Evolutionary conservation across 2,797 vertebrate genomes (phyloP), one percentile per base, ranked within the genome.

Genomic region (Enteromius paludinosus): DNA sequence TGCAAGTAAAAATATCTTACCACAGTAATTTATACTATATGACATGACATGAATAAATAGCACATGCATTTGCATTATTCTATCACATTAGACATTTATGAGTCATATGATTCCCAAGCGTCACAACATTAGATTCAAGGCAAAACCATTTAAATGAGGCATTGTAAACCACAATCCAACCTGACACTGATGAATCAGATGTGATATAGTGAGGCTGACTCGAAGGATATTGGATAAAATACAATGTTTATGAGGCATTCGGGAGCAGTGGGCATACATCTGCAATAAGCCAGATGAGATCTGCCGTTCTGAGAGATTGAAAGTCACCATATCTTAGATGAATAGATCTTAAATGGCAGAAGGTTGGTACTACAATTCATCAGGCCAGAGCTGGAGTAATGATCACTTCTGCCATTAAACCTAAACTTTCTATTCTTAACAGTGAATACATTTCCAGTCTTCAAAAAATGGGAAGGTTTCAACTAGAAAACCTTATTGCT

Each of bases 41-140:
- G 76, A 86, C 82, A 84, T 71, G 70, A 82, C 70, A 65, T 74
- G 83, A 86, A 87, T 86, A 87, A 86, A 87, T 83, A 87, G 52
- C 77, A 86, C 87, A 87, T 87, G 87, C 87, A 82, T 33, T 84
- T 72, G 30, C 81, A 73, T 83, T 87, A 59, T 79, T 84, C 75
- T 82, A 59, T 78, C 69, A 65, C 77, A 77, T 69, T 47, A 52
- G 30, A 84, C 59, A 81, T 80, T 72, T 79, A 72, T 59, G 52
- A 77, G 71, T 81, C 79, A 73, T 61, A 33, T 65, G 71, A 80
- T 69, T 78, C 76, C 38, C 71, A 75, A 69, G 70, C 25, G 14
- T 52, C 23, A 35, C 64, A 18, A 77, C 65, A 35, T 74, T 61
- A 64, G 43, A 79, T 68, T 74, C 30, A 70, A 75, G 71, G 35